Evolutionary conservation across 2,797 vertebrate genomes (phyloP).

Genomic region (Alca torda): DNA sequence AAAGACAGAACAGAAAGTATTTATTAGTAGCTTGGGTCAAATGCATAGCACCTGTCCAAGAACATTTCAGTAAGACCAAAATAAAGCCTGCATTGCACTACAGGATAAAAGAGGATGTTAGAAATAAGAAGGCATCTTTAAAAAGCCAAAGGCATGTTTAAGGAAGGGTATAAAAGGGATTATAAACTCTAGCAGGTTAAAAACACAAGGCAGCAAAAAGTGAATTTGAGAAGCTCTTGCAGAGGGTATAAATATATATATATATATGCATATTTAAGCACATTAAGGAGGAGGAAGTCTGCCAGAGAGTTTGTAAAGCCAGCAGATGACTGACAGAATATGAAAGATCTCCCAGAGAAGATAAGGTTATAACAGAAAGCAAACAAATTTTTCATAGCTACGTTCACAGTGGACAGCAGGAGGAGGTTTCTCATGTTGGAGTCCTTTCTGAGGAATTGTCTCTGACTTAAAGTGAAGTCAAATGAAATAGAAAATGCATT

Average conservation of each 20-base stretch:
- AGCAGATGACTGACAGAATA: background rate
- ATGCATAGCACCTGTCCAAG: background rate
- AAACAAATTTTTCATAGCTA: background rate
- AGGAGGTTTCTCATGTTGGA: background rate
- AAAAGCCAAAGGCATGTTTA: background rate
- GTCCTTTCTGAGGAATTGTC: background rate
- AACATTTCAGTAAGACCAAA: background rate
- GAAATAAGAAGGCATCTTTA: background rate
- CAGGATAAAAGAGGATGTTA: background rate
- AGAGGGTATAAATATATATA: background rate
- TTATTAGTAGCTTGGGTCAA: background rate
- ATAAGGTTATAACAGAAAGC: background rate
- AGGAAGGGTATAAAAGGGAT: background rate
- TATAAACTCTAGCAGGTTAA: background rate
- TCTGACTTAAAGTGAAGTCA: background rate
- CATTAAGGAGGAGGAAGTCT: background rate
- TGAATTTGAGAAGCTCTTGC: background rate
- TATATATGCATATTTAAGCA: background rate
- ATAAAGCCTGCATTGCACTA: background rate
- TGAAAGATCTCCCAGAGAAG: background rate
- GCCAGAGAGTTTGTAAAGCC: background rate
- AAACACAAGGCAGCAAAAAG: background rate
- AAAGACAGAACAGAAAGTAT: background rate
- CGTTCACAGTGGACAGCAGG: background rate
- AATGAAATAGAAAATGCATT: background rate